A percentile compares a stretch with the other conserved stretches of the same genome.
These are phyloP conservation scores for Aplodontia rufa DNA, from an alignment of 2,113 vertebrate genomes.

Conservation along the genomic window DNA sequence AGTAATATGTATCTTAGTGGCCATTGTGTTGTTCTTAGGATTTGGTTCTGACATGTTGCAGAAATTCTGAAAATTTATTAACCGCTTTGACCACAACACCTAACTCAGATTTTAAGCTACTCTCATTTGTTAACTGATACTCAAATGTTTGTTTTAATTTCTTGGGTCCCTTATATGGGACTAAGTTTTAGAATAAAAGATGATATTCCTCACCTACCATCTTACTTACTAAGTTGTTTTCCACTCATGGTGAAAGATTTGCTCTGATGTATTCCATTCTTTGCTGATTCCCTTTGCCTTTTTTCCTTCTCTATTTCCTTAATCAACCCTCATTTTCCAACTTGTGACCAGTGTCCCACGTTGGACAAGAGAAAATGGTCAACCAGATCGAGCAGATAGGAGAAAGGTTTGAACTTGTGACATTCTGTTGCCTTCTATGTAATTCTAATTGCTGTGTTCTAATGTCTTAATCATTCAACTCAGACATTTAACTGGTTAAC, in stretches of 20 bases:
- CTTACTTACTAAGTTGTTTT: conserved; percentile 10
- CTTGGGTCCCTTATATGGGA: neutral
- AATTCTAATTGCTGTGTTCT: conserved; percentile 30
- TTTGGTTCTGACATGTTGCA: conserved; percentile 70
- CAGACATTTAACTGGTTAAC: conserved; percentile 28
- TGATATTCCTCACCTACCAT: neutral
- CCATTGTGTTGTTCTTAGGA: conserved; percentile 64
- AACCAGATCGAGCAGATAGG: neutral
- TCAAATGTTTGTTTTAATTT: conserved; percentile 50
- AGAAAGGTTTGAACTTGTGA: neutral
- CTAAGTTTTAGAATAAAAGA: neutral
- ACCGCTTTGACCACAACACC: conserved; percentile 57
- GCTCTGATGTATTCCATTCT: neutral
- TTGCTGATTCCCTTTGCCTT: neutral
- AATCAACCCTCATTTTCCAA: neutral
- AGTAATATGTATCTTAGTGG: conserved; percentile 78
- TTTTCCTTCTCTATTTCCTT: neutral
- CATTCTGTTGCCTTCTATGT: neutral
- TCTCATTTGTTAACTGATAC: conserved; percentile 53
- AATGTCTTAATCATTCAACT: neutral
- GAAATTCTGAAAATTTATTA: conserved; percentile 59
- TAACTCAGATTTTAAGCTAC: conserved; percentile 59
- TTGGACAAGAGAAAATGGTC: neutral
- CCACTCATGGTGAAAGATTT: neutral
- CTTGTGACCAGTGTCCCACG: neutral